Percentiles rank a stretch among this genome's conserved stretches.
These are phyloP conservation scores for Camponotus fellah DNA, from an alignment of 2,888 invertebrate genomes.

Conservation along the genomic window DNA sequence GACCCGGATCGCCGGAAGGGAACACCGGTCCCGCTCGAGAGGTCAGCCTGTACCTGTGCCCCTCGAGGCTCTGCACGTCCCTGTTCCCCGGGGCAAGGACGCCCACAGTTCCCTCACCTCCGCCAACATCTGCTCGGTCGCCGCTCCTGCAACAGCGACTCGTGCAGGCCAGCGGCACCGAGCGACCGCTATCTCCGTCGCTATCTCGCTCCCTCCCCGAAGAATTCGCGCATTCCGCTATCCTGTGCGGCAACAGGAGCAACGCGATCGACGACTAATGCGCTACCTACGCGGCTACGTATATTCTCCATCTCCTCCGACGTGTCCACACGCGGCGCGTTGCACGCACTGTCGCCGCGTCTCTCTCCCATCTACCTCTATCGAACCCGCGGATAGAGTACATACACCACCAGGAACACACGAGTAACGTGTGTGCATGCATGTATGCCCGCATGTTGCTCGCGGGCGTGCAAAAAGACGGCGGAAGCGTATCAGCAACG, in stretches of 20 bases:
- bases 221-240: slow-evolving; percentile 78
- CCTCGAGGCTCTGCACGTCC: slow-evolving; percentile 71
- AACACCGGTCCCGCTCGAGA: slow-evolving; percentile 64
- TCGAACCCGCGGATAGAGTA: slow-evolving; percentile 9
- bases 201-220: slow-evolving; percentile 55
- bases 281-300: slow-evolving; percentile 71
- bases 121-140: slow-evolving; percentile 73
- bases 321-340: slow-evolving; percentile 7
- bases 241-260: slow-evolving; percentile 71
- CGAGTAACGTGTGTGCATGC: neutral
- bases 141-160: slow-evolving; percentile 46
- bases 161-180: slow-evolving; percentile 52
- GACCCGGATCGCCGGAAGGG: slow-evolving; percentile 24
- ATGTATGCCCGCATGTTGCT: neutral
- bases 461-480: slow-evolving; percentile 25
- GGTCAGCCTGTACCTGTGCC: slow-evolving; percentile 68
- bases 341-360: neutral
- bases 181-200: neutral
- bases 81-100: slow-evolving; percentile 82
- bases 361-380: slow-evolving; percentile 8
- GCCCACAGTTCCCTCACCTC: slow-evolving; percentile 80
- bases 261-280: slow-evolving; percentile 72
- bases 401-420: neutral
- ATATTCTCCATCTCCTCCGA: slow-evolving; percentile 2
- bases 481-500: slow-evolving; percentile 35